A percentile compares a stretch with the other conserved stretches of the same genome.
These are phyloP conservation scores for Myotis planiceps DNA, from an alignment of 2,797 vertebrate genomes.

Conservation along the genomic window DNA sequence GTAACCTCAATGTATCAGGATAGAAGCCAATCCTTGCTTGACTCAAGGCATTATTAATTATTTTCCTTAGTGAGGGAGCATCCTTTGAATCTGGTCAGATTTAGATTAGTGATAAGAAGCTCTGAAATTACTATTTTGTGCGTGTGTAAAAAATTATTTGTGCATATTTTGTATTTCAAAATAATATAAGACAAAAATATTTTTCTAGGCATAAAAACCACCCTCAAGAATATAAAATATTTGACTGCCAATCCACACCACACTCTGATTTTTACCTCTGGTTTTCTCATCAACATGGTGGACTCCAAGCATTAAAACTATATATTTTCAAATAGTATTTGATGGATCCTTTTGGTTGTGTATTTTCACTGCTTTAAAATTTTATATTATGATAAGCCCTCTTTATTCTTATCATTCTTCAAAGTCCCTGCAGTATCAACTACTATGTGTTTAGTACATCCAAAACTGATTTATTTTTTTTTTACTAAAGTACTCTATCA, in stretches of 20 bases:
- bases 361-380: not conserved
- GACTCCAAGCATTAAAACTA: not conserved
- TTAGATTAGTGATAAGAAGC: not conserved
- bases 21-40: not conserved
- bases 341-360: not conserved
- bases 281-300: not conserved
- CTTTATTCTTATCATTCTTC: not conserved
- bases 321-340: not conserved
- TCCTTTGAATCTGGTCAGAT: not conserved
- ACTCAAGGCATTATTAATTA: not conserved
- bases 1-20: not conserved
- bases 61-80: not conserved
- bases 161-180: not conserved
- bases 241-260: not conserved
- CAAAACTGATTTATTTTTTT: not conserved
- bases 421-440: not conserved
- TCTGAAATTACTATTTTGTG: not conserved
- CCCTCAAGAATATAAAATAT: not conserved
- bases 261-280: not conserved
- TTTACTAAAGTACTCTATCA: not conserved
- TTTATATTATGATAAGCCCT: not conserved
- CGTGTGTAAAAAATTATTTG: not conserved
- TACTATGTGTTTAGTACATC: not conserved
- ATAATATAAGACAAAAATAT: not conserved
- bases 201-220: not conserved